A percentile compares a stretch with the other conserved stretches of the same genome.
phyloP scores from a whole-genome alignment of 2,797 vertebrate genomes.

The Chelonia mydas region DNA sequence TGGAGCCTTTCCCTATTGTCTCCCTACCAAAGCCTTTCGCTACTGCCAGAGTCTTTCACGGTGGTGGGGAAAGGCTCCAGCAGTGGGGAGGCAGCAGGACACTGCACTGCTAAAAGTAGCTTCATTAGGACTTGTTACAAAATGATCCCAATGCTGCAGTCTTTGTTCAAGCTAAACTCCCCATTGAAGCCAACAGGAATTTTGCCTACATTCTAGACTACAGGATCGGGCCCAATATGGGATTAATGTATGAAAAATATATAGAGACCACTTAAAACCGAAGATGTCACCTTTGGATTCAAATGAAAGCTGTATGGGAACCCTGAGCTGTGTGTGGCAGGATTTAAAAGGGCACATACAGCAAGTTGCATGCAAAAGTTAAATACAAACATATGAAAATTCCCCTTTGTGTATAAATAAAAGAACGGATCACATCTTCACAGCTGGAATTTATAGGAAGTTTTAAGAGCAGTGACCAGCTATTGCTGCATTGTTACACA shows the following conservation, averaged over 20 bases:
- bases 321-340: background rate
- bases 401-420: background rate
- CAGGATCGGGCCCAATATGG: background rate
- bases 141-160: background rate
- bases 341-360: background rate
- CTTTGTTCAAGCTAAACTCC: background rate
- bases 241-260: background rate
- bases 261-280: background rate
- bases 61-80: no score
- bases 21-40: no score
- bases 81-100: no score
- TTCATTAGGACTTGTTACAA: background rate
- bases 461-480: slow-evolving; percentile 5
- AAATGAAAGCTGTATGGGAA: slow-evolving; percentile 11
- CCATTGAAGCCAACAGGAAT: background rate
- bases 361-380: slow-evolving; percentile 17
- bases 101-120: no score
- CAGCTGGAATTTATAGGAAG: slow-evolving; percentile 47
- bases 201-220: background rate
- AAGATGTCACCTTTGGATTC: background rate
- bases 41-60: no score
- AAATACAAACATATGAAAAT: slow-evolving; percentile 53
- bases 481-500: slow-evolving; percentile 30
- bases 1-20: no score
- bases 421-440: background rate